Percentiles rank a stretch among this genome's conserved stretches.
phyloP scores from a whole-genome alignment of 2,113 vertebrate genomes.

The Hassar affinis region DNA sequence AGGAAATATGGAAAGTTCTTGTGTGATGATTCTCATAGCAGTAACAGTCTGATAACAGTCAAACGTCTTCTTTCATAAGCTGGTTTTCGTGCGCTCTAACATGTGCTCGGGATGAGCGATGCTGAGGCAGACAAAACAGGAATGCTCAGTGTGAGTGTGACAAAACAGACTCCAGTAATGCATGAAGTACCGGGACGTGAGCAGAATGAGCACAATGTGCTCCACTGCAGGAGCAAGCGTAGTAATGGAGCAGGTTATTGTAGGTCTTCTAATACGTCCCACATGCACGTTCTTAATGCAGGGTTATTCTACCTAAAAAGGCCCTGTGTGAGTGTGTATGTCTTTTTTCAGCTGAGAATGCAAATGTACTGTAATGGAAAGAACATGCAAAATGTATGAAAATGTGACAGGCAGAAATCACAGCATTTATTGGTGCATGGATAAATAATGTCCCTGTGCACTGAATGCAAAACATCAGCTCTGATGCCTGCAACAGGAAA shows the following conservation, averaged over 20 bases:
- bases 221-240: conserved; percentile 17
- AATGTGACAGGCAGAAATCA: conserved; percentile 10
- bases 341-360: background rate
- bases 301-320: background rate
- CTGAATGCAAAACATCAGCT: background rate
- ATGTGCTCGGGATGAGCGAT: conserved; percentile 55
- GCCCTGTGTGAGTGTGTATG: background rate
- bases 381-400: conserved; percentile 26
- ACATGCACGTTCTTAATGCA: background rate
- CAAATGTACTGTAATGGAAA: conserved; percentile 9
- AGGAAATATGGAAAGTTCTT: background rate
- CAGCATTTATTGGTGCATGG: background rate
- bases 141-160: conserved; percentile 3
- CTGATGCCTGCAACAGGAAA: background rate
- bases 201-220: background rate
- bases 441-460: background rate
- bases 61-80: conserved; percentile 49
- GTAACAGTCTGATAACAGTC: conserved; percentile 14
- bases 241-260: background rate
- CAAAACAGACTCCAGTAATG: background rate
- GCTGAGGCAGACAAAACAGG: conserved; percentile 48
- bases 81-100: conserved; percentile 58
- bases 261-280: background rate
- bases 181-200: conserved; percentile 31
- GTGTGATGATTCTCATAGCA: background rate